Conservation (phyloP, 2,113 vertebrate genomes). For the Hypomesus transpacificus region DNA sequence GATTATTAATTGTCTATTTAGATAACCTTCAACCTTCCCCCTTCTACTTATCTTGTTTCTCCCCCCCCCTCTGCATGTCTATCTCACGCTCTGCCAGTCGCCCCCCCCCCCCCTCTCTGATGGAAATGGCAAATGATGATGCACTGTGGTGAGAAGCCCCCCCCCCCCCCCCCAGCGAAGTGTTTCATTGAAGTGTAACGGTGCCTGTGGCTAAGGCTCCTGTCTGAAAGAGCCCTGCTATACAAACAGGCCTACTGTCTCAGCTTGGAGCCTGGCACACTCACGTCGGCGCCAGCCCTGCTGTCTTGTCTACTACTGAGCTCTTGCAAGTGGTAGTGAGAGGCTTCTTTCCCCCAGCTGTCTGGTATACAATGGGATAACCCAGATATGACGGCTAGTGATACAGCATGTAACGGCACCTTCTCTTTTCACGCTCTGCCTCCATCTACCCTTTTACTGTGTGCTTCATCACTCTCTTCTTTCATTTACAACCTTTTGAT, state of each 20-base stretch:
- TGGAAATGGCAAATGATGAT: slow-evolving; percentile 8
- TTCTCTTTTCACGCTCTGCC: no score
- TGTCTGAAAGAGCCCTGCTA: slow-evolving; percentile 38
- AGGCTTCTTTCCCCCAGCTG: slow-evolving; percentile 18
- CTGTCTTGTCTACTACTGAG: slow-evolving; percentile 31
- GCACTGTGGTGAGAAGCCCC: slow-evolving; percentile 6
- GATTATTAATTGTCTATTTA: no score
- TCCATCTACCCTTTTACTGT: no score
- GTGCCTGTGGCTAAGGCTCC: slow-evolving; percentile 49
- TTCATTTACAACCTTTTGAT: no score
- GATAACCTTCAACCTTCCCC: no score
- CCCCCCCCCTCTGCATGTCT: slow-evolving; percentile 31
- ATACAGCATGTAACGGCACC: no score
- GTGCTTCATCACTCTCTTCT: no score
- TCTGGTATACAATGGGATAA: background rate
- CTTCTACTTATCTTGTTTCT: background rate
- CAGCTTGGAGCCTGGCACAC: slow-evolving; percentile 47
- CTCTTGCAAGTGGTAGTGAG: slow-evolving; percentile 23
- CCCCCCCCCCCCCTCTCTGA: background rate
- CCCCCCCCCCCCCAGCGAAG: background rate
- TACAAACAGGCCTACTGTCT: slow-evolving; percentile 56
- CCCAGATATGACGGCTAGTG: background rate
- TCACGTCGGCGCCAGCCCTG: slow-evolving; percentile 41
- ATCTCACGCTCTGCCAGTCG: background rate
- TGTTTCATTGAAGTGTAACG: slow-evolving; percentile 45